Evolutionary conservation across 2,797 vertebrate species (phyloP), one percentile per base, ranked within the genome.

Genomic region (Gallinago nigripennis): DNA sequence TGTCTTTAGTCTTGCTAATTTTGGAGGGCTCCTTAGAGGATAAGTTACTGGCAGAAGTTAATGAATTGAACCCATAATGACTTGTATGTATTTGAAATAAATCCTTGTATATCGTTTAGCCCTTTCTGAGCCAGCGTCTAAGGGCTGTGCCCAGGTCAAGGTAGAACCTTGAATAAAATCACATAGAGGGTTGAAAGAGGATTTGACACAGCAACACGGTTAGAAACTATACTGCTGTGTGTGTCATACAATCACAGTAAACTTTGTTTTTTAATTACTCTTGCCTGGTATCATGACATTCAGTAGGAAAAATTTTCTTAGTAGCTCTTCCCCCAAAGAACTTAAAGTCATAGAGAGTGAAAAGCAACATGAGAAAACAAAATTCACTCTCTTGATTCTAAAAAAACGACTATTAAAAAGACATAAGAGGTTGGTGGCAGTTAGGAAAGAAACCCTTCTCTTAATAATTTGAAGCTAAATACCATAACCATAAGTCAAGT

Each of bases 401-500:
- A 76, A 90, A 75, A 68, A 53, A 33, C 24, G 15, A 31, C 46
- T 54, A 28, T 75, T 71, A n/a, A 77, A 86, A 86, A 88, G 63
- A 65, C 61, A 50, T 0, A 13, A 71, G 41, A 58, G n/a, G 6
- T 54, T 88, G 61, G 46, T 82, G 25, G 50, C 43, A 90, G 31
- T 19, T 88, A 54, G 78, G 80, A 63, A 87, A 70, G 37, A 82
- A 92, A 57, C 58, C 5, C 68, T 90, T 73, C 56, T 95, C n/a
- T 45, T 93, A 81, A 20, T 76, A 72, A 82, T 90, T 66, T 92
- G 81, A 73, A 73, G 24, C 27, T 80, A 63, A 96, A 96, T 96
- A 72, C 81, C 92, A 66, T 64, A 82, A 84, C 53, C 53, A 61
- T 95, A 94, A 91, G 72, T 94, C 93, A 96, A 68, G 35, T 84